Conservation (phyloP, 2,888 invertebrate genomes). For the Lasioglossum leucozonium region DNA sequence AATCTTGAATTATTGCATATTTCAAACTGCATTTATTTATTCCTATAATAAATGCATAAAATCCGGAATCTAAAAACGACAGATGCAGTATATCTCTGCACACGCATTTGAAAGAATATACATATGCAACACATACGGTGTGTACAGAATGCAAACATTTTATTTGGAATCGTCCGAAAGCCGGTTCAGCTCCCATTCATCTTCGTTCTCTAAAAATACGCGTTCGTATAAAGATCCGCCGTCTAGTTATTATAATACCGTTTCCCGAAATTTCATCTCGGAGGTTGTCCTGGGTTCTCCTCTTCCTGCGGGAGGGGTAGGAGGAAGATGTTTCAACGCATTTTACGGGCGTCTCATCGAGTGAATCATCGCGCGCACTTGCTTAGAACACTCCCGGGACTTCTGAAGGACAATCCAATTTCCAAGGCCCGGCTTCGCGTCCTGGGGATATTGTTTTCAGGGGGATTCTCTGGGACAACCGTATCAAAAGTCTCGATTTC, state of each 20-base stretch:
- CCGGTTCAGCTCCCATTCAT: background rate
- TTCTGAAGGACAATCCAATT: conserved; percentile 72
- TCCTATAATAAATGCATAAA: background rate
- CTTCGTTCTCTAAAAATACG: background rate
- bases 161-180: background rate
- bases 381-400: conserved; percentile 64
- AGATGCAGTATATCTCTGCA: background rate
- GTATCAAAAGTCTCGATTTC: conserved; percentile 29
- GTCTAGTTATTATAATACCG: conserved; percentile 19
- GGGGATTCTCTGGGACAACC: conserved; percentile 34
- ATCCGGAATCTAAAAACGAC: background rate
- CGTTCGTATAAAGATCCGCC: background rate
- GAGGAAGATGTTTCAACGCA: conserved; percentile 49
- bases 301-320: background rate
- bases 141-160: background rate
- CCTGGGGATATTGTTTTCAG: conserved; percentile 64
- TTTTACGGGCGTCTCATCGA: conserved; percentile 62
- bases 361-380: conserved; percentile 66
- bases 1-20: background rate
- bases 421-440: conserved; percentile 62
- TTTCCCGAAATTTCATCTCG: conserved; percentile 39
- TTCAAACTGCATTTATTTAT: background rate
- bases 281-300: conserved; percentile 22
- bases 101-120: background rate
- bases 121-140: background rate